Base-by-base conservation (phyloP, 2,113 vertebrate genomes). In the Aviceda subcristata region DNA sequence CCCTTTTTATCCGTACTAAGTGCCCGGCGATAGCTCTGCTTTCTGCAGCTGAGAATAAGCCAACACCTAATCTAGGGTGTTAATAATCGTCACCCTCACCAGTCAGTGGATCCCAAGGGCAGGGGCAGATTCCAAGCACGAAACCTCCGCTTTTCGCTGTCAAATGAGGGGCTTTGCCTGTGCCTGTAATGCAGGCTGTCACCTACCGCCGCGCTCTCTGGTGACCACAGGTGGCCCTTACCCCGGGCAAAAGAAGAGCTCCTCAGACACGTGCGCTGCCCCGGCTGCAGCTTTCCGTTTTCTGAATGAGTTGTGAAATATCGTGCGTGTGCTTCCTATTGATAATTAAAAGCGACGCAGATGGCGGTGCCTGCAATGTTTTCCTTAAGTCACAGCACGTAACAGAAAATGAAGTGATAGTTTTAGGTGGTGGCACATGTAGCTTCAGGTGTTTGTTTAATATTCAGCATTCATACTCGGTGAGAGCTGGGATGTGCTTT, bases 381-480 rank as follows among this genome's bases (percentile, higher is more conserved):
- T 45, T 88, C 87, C 45, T 22, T 69, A 67, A 96, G 45, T 85
- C 88, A 62, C 77, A 71, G 95, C 91, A 91, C 13, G 9, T 11
- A 73, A 43, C 83, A 81, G 86, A 94, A 95, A 96, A 95, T 63
- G 57, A 95, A 95, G 87, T 81, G 83, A 69, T 90, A 66, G 84
- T 93, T 95, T 85, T 73, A 96, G 86, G 87, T 83, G 85, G 88
- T 91, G 93, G 92, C 87, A 96, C 85, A 50, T 64, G 91, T 89
- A 96, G 94, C 95, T 96, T 97, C 95, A 97, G 97, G 95, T 97
- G 94, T 95, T 87, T 93, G 85, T 86, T 97, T 97, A 95, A 94
- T 94, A 96, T 97, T 95, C 94, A 89, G 92, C 0, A 8, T 89
- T 95, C 48, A 4, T 84, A 81, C 88, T 92, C 2, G 0, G 36